Evolutionary conservation across 2,888 invertebrate genomes (phyloP).

Genomic region (Serripes groenlandicus): DNA sequence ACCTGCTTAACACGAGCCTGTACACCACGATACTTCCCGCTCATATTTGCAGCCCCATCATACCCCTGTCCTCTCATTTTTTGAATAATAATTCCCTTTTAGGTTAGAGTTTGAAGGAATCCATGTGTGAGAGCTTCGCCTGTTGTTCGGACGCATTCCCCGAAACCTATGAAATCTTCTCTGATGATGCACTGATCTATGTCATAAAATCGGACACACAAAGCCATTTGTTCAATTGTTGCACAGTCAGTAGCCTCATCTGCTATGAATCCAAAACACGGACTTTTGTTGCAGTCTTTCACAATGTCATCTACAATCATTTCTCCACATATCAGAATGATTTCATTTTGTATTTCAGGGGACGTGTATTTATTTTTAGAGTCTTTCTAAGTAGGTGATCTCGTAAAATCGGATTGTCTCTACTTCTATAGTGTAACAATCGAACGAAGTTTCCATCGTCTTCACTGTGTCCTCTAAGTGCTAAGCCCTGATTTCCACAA

Average conservation of each 20-base stretch:
- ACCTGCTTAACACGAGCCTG: too few relatives aligned
- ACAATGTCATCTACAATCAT: conserved; percentile 4
- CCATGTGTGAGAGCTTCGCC: conserved; percentile 25
- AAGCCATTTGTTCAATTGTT: conserved; percentile 44
- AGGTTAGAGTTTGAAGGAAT: conserved; percentile 27
- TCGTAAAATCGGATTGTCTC: conserved; percentile 16
- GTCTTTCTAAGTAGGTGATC: conserved; percentile 27
- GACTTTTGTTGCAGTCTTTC: conserved; percentile 8
- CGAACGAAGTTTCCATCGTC: conserved; percentile 19
- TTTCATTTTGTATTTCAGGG: conserved; percentile 25
- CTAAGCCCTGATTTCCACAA: conserved; percentile 38
- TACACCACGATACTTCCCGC: too few relatives aligned
- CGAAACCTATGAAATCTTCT: conserved; percentile 40
- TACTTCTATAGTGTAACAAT: conserved; percentile 16
- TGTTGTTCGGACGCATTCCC: conserved; percentile 44
- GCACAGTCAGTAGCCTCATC: conserved; percentile 35
- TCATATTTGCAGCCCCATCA: too few relatives aligned
- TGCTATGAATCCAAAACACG: conserved; percentile 35
- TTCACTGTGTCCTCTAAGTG: conserved; percentile 32
- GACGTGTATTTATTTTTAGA: too few relatives aligned
- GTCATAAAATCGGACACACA: conserved; percentile 33
- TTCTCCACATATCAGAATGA: conserved; percentile 23
- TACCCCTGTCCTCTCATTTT: too few relatives aligned
- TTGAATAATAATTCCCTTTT: too few relatives aligned
- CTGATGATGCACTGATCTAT: neutral